Base-by-base conservation (phyloP, 2,797 vertebrate genomes). In the Morus bassanus region DNA sequence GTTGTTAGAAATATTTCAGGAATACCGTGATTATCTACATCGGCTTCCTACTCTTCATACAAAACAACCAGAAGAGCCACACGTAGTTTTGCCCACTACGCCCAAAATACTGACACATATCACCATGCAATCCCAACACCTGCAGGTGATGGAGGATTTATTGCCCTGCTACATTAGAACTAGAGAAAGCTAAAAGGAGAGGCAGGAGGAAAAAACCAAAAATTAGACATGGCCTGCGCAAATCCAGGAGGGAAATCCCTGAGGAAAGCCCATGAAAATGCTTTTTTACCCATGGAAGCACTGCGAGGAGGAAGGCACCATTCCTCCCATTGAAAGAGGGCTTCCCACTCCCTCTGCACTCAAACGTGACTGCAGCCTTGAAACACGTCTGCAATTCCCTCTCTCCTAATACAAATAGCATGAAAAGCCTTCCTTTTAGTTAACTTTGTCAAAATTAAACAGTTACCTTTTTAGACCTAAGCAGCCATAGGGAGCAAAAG, bases 301-400 rank as follows among this genome's bases (percentile, higher is more conserved):
- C 8, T 2, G 4, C 0, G 0, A 31, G 37, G 10, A 63, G 18
- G 28, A 67, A 43, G 43, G 24, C 0, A 0, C 24, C 2, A 4
- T 16, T 17, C 10, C 23, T 41, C 43, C 57, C 4, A 7, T 6
- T 48, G 35, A 60, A 74, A 63, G 6, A 6, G 45, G 28, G 43
- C 6, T 13, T 48, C 16, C 39, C 11, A 10, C 28, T 9, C 24
- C 39, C 41, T n/a, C 13, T 18, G 43, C 28, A 21, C 21, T 50
- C 9, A 28, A 35, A 73, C 5, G 2, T 8, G 25, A 43, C 70
- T 35, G 14, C 39, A 46, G 12, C 33, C 33, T n/a, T 5, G 1
- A 45, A 33, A 43, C 18, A 27, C 0, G 1, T 5, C 61, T 53
- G 51, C 33, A 31, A 25, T 22, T 46, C 8, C 25, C 18, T 30